phyloP scores from a whole-genome alignment of 1,140 invertebrate genomes.

The Coenobita brevimanus region DNA sequence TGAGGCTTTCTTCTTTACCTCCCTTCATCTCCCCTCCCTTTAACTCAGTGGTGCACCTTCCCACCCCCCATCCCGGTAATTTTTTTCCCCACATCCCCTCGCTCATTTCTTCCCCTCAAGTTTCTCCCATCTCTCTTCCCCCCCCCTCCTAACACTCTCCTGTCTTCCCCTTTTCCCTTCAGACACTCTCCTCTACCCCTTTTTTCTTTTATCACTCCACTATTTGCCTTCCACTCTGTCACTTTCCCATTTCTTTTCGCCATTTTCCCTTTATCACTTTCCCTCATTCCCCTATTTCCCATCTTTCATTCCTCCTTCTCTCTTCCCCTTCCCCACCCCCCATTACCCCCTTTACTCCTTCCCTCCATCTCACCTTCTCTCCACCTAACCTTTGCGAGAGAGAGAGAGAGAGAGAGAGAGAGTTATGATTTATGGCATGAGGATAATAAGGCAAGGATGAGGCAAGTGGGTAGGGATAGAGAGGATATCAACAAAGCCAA shows the following conservation, averaged over 20 bases:
- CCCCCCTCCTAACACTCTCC: too few species aligned
- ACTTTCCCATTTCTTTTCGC: too few species aligned
- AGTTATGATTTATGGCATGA: not conserved
- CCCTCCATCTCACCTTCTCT: not conserved
- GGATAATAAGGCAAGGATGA: not conserved
- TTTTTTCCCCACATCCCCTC: not conserved
- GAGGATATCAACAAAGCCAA: not conserved
- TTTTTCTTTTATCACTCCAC: too few species aligned
- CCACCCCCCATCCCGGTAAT: not conserved
- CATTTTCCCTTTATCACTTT: too few species aligned
- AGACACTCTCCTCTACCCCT: too few species aligned
- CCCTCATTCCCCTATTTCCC: not conserved
- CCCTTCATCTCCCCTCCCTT: not conserved
- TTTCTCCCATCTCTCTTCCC: too few species aligned
- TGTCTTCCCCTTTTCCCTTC: too few species aligned
- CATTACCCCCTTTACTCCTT: not conserved
- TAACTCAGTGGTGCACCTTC: not conserved
- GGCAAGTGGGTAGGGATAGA: not conserved
- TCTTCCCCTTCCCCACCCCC: not conserved
- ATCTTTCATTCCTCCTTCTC: not conserved
- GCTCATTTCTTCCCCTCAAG: not conserved
- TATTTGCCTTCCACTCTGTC: too few species aligned
- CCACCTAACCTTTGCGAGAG: too few species aligned
- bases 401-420: too few species aligned
- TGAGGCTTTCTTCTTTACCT: not conserved